Evolutionary conservation across 2,113 vertebrate genomes (phyloP), one percentile per base, ranked within the genome.

Genomic region (Triplophysa siluroides): DNA sequence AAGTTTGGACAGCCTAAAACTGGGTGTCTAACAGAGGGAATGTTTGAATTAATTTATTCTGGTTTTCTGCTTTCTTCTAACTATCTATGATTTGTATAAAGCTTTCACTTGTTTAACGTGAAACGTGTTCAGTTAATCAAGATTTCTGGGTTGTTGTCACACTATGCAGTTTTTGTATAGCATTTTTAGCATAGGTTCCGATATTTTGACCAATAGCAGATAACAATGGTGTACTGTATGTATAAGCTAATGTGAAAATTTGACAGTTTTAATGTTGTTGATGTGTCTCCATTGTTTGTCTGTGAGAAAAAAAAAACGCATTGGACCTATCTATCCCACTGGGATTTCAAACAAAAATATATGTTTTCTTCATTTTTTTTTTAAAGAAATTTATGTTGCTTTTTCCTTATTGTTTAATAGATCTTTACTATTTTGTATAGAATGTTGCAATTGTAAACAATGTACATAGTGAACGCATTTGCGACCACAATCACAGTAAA

Each of bases 351-450:
- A 89, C 72, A 87, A 88, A 87, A 62, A 78, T 87, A 2, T 52
- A 41, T 65, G 89, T 45, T 81, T 83, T 86, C 61, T 47, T 24
- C 10, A 87, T 85, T 63, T 74, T 86, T 89, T 87, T 4, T 29
- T 29, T 82, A 84, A 85, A 84, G 87, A 67, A 81, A 82, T 83
- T 83, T 73, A 85, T 47, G 73, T 47, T 81, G 83, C 85, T 88
- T 90, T 89, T 88, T 91, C 86, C 87, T 58, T 8, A 54, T 54
- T 54, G 14, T 58, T 91, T 90, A 92, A 88, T 92, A 93, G 88
- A 93, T 83, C 62, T 86, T n/a, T 90, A 88, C 80, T 87, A 86
- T 92, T 92, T 93, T 93, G 92, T 93, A 93, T 90, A 90, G 92
- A 87, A 85, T 87, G 84, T 90, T 83, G 79, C 78, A 87, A 83